Evolutionary conservation across 64 coral and sea anemone genomes (phyloP).

Genomic region (Porites australiensis): DNA sequence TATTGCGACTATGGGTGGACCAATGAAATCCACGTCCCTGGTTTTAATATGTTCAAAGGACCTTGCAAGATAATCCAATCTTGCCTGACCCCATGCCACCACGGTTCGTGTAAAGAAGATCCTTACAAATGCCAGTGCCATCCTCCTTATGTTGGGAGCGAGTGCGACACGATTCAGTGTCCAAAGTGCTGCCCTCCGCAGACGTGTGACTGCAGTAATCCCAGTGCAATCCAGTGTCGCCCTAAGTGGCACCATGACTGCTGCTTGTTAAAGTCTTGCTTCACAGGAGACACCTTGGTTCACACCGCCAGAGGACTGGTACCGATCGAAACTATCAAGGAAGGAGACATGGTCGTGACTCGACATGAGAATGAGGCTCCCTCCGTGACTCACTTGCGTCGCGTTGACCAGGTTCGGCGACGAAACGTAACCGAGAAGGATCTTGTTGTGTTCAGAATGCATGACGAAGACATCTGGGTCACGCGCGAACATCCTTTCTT

Average conservation of each 20-base stretch:
- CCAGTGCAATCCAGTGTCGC: slow-evolving; percentile 22
- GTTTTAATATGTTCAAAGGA: slow-evolving; percentile 51
- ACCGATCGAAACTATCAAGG: slow-evolving; percentile 71
- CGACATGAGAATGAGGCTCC: slow-evolving; percentile 76
- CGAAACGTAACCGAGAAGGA: slow-evolving; percentile 53
- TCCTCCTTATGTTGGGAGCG: slow-evolving; percentile 30
- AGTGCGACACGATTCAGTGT: slow-evolving; percentile 84
- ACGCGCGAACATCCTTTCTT: slow-evolving; percentile 81
- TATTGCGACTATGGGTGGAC: slow-evolving; percentile 63
- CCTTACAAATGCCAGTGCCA: slow-evolving; percentile 65
- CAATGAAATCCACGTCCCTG: slow-evolving; percentile 18
- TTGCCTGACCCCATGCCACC: slow-evolving; percentile 67
- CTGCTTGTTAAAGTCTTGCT: slow-evolving; percentile 90
- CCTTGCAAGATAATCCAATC: slow-evolving; percentile 76
- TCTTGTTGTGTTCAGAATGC: slow-evolving; percentile 66
- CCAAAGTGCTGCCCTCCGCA: slow-evolving; percentile 91
- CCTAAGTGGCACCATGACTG: slow-evolving; percentile 84
- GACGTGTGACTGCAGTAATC: slow-evolving; percentile 81
- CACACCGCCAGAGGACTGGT: slow-evolving; percentile 80
- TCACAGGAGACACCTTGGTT: slow-evolving; percentile 86
- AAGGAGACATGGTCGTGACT: slow-evolving; percentile 85
- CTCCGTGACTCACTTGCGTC: slow-evolving; percentile 64
- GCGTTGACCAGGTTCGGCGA: slow-evolving; percentile 71
- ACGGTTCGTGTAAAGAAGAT: slow-evolving; percentile 73
- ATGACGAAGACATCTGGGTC: slow-evolving; percentile 76